Percentiles rank a stretch among this genome's conserved stretches.
Conservation (phyloP, 2,888 invertebrate genomes). For the Gasteruption jaculator region DNA sequence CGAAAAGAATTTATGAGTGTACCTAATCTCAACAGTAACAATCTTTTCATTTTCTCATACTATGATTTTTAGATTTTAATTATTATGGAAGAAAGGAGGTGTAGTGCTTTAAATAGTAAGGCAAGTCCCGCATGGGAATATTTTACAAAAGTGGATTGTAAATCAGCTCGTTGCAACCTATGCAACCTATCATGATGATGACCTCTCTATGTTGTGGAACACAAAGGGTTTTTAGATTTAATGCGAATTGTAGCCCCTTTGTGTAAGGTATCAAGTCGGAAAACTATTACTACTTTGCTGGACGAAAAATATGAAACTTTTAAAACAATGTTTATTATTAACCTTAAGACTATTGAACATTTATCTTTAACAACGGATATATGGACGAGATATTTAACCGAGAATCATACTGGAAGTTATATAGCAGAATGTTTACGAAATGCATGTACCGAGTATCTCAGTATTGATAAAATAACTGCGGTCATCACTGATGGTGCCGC, state of each 20-base stretch:
- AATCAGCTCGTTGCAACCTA: too few species aligned
- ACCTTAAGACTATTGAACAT: constrained; percentile 3
- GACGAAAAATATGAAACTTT: constrained; percentile 8
- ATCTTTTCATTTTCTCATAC: too few species aligned
- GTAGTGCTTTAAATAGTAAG: too few species aligned
- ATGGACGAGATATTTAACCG: background rate
- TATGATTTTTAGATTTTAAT: too few species aligned
- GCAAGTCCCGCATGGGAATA: too few species aligned
- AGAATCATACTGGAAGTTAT: background rate
- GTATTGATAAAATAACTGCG: background rate
- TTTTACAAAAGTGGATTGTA: too few species aligned
- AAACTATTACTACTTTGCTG: constrained; percentile 9
- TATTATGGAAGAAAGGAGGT: too few species aligned
- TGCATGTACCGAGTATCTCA: background rate
- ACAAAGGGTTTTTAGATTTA: background rate
- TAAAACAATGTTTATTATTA: constrained; percentile 5
- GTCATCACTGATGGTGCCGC: constrained; percentile 8
- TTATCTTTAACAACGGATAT: background rate
- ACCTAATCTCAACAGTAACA: too few species aligned
- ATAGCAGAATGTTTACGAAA: constrained; percentile 1
- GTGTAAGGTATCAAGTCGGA: background rate
- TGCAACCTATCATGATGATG: too few species aligned
- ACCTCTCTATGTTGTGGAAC: background rate
- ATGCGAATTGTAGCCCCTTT: constrained; percentile 3
- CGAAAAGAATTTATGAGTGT: too few species aligned